These are phyloP conservation scores for Harpalus rufipes DNA, from an alignment of 2,888 invertebrate species.

Conservation along the genomic window DNA sequence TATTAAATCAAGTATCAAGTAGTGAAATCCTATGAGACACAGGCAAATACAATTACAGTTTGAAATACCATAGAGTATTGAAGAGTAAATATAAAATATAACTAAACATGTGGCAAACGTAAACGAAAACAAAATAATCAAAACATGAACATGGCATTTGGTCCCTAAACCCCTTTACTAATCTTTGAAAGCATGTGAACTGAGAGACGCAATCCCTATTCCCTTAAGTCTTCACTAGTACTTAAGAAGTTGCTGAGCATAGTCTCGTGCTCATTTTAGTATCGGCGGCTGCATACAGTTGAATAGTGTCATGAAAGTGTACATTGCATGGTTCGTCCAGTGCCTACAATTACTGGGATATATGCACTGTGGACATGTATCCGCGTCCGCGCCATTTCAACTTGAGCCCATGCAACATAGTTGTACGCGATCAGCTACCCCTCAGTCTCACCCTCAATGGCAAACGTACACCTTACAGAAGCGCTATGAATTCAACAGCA, in stretches of 20 bases:
- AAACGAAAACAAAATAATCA: conserved; percentile 68
- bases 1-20: conserved; percentile 12
- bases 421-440: background rate
- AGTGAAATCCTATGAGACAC: conserved; percentile 62
- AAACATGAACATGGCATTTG: conserved; percentile 69
- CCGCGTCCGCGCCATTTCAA: background rate
- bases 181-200: conserved; percentile 72
- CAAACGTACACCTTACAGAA: conserved; percentile 32
- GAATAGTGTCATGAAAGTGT: conserved; percentile 45
- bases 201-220: conserved; percentile 16
- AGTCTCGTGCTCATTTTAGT: conserved; percentile 52
- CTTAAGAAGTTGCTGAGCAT: conserved; percentile 56
- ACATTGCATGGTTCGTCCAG: conserved; percentile 46
- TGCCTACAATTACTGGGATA: conserved; percentile 38
- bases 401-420: background rate
- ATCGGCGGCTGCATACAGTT: conserved; percentile 5
- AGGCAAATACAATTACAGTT: conserved; percentile 37
- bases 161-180: conserved; percentile 75
- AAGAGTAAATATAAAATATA: conserved; percentile 53
- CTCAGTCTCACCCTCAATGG: conserved; percentile 18
- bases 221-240: conserved; percentile 18
- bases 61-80: conserved; percentile 31
- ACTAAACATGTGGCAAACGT: too few species aligned
- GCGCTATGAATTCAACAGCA: conserved; percentile 71
- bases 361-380: conserved; percentile 34